phyloP scores from a whole-genome alignment of 2,888 invertebrate genomes.

The Morpho helenor region DNA sequence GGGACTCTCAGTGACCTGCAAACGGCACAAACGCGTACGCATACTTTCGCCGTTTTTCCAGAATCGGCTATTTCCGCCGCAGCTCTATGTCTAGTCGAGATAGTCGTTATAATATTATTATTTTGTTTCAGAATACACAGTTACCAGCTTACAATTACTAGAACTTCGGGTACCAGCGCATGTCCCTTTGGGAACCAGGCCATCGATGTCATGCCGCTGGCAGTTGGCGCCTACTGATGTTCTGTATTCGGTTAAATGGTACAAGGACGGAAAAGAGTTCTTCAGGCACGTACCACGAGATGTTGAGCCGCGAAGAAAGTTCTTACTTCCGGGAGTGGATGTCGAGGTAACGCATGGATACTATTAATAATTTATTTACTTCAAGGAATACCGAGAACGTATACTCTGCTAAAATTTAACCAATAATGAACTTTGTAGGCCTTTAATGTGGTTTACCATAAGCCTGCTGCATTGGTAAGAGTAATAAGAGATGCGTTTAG shows the following conservation, averaged over 20 bases:
- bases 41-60: no score
- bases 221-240: conserved; percentile 88
- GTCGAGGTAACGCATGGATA: conserved; percentile 83
- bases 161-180: conserved; percentile 90
- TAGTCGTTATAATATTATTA: neutral
- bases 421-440: no score
- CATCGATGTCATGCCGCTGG: conserved; percentile 89
- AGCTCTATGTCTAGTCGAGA: no score
- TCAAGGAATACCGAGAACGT: no score
- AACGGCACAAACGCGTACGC: no score
- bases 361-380: neutral
- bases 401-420: no score
- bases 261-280: conserved; percentile 94
- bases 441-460: no score
- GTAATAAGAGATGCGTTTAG: no score
- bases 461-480: no score
- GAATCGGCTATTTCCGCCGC: no score
- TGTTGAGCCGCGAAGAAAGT: conserved; percentile 88
- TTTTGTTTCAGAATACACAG: conserved; percentile 50
- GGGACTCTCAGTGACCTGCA: no score
- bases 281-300: conserved; percentile 92
- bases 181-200: conserved; percentile 87
- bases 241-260: conserved; percentile 94
- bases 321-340: conserved; percentile 88
- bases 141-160: conserved; percentile 81